These are phyloP conservation scores for Varanus salvator DNA, from an alignment of 2,113 vertebrate genomes.

Conservation along the genomic window DNA sequence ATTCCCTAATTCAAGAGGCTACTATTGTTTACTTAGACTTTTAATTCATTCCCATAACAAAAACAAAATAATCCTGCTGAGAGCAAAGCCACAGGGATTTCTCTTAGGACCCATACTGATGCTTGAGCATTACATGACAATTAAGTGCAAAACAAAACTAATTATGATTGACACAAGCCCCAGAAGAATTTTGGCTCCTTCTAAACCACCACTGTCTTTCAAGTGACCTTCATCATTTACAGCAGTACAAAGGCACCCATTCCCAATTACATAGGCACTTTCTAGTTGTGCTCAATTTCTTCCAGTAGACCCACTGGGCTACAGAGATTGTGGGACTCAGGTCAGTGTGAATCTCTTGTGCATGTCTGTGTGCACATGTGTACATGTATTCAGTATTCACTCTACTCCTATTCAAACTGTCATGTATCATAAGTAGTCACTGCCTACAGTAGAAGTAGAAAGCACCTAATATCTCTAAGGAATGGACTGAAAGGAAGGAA, in stretches of 20 bases:
- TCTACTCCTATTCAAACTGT: background rate
- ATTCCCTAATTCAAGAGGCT: conserved; percentile 16
- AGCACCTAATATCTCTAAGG: background rate
- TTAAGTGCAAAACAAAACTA: conserved; percentile 77
- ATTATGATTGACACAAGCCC: conserved; percentile 75
- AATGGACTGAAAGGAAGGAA: conserved; percentile 25
- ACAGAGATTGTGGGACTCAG: no score
- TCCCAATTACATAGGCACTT: conserved; percentile 17
- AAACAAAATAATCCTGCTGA: conserved; percentile 17
- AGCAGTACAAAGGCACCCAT: conserved; percentile 29
- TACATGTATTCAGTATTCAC: background rate
- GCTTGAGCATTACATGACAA: conserved; percentile 66
- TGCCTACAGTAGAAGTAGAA: fast-evolving
- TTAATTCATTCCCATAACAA: background rate
- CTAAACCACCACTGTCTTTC: conserved; percentile 47
- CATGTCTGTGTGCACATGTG: no score
- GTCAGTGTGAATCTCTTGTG: no score
- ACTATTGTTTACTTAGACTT: conserved; percentile 50
- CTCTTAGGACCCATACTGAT: background rate
- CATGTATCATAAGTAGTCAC: background rate
- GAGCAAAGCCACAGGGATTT: conserved; percentile 50
- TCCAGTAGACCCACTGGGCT: background rate
- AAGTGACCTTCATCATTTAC: conserved; percentile 40
- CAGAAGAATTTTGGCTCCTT: conserved; percentile 62
- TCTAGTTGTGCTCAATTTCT: background rate